Conservation (phyloP, 2,888 invertebrate genomes). For the Helobdella robusta region DNA sequence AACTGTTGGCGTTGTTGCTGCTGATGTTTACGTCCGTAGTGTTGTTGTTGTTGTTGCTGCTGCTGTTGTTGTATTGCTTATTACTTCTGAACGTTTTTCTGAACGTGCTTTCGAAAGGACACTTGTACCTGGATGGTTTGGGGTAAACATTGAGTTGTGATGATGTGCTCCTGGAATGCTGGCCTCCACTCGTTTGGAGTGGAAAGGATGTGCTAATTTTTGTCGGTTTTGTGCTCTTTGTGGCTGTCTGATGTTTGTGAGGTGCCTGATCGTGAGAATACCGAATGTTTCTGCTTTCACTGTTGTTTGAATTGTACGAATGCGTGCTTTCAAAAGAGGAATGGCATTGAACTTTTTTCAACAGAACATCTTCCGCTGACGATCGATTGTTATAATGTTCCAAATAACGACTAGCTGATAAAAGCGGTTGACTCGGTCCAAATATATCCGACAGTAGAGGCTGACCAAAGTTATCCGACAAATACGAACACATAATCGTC, state of each 20-base stretch:
- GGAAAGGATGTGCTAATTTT: background rate
- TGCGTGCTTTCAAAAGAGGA: slow-evolving; percentile 14
- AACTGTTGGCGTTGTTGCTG: background rate
- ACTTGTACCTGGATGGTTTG: slow-evolving; percentile 8
- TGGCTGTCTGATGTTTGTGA: background rate
- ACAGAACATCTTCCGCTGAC: background rate
- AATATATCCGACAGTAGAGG: no score
- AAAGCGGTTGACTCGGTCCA: slow-evolving; percentile 14
- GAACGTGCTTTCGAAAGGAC: background rate
- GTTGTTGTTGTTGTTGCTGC: background rate
- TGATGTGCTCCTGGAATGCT: slow-evolving; percentile 16
- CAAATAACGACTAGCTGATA: slow-evolving; percentile 4
- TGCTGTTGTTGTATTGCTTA: background rate
- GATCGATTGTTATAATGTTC: no score
- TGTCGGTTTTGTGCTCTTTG: background rate
- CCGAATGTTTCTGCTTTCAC: background rate
- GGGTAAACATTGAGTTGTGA: slow-evolving; percentile 11
- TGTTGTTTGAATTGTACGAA: background rate
- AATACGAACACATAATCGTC: background rate
- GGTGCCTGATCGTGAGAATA: background rate
- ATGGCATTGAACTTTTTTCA: background rate
- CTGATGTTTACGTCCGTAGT: no score
- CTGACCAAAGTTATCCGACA: no score
- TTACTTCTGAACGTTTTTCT: background rate
- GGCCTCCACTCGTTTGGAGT: background rate